Conservation (phyloP, 2,113 vertebrate species). For the Gymnocephalus cernua region DNA sequence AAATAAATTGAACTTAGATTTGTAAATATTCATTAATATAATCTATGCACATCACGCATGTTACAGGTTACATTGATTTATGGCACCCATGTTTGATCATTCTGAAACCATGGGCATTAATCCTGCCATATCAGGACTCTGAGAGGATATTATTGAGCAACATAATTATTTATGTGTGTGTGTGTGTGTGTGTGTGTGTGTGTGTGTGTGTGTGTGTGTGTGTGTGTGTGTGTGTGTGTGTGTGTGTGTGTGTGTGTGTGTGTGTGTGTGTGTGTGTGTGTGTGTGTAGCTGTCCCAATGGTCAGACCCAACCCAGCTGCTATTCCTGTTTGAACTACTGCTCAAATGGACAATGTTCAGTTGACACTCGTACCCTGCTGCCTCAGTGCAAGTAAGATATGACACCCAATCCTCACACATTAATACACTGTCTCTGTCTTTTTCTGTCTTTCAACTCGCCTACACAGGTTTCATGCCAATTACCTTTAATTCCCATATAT, state of each 20-base stretch:
- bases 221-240: neutral
- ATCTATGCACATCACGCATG: neutral
- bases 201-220: neutral
- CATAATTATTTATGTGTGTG: neutral
- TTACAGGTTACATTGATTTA: neutral
- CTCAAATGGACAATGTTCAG: constrained; percentile 88
- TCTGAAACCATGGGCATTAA: neutral
- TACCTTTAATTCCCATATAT: neutral
- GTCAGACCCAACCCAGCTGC: constrained; percentile 89
- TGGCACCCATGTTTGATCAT: neutral
- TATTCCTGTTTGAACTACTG: constrained; percentile 90
- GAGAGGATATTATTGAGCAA: neutral
- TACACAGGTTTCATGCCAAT: neutral
- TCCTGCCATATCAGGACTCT: neutral
- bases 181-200: constrained; percentile 32
- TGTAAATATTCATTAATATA: constrained; percentile 18
- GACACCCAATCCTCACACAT: neutral
- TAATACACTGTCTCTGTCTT: neutral
- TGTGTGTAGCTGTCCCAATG: constrained; percentile 87
- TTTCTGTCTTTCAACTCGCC: neutral
- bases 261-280: constrained; percentile 3
- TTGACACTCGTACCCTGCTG: constrained; percentile 86
- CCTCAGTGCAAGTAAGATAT: constrained; percentile 94
- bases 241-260: constrained; percentile 1
- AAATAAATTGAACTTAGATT: constrained; percentile 9